Conservation (phyloP, 1,140 invertebrate genomes). For the Piezodorus guildinii region DNA sequence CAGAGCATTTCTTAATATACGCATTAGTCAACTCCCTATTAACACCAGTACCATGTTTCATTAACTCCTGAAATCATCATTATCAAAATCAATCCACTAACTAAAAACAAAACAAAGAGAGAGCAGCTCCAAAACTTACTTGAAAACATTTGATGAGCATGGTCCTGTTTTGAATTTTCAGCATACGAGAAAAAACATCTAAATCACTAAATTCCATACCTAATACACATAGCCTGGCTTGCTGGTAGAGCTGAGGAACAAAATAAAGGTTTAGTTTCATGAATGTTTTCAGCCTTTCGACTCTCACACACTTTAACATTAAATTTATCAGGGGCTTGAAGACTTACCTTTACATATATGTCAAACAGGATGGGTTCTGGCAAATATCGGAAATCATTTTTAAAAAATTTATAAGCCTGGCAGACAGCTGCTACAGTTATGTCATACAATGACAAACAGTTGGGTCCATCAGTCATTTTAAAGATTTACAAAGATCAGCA, state of each 20-base stretch:
- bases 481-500: background rate
- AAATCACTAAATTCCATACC: slow-evolving; percentile 55
- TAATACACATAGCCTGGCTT: slow-evolving; percentile 46
- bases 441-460: slow-evolving; percentile 24
- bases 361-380: slow-evolving; percentile 28
- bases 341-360: slow-evolving; percentile 27
- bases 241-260: slow-evolving; percentile 47
- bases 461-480: slow-evolving; percentile 16
- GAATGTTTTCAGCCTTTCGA: background rate
- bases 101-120: slow-evolving; percentile 7
- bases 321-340: background rate
- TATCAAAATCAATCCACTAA: background rate
- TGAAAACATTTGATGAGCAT: slow-evolving; percentile 53
- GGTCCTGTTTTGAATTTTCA: slow-evolving; percentile 55
- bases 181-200: slow-evolving; percentile 55
- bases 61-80: slow-evolving; percentile 32
- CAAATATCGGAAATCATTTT: slow-evolving; percentile 25
- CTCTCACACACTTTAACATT: background rate
- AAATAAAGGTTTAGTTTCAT: slow-evolving; percentile 22
- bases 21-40: slow-evolving; percentile 38
- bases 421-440: slow-evolving; percentile 23
- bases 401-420: slow-evolving; percentile 22
- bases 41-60: slow-evolving; percentile 47
- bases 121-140: slow-evolving; percentile 32
- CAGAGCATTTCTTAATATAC: slow-evolving; percentile 32